Evolutionary conservation across 1,140 invertebrate genomes (phyloP).

Genomic region (Drosophila rhopaloa): DNA sequence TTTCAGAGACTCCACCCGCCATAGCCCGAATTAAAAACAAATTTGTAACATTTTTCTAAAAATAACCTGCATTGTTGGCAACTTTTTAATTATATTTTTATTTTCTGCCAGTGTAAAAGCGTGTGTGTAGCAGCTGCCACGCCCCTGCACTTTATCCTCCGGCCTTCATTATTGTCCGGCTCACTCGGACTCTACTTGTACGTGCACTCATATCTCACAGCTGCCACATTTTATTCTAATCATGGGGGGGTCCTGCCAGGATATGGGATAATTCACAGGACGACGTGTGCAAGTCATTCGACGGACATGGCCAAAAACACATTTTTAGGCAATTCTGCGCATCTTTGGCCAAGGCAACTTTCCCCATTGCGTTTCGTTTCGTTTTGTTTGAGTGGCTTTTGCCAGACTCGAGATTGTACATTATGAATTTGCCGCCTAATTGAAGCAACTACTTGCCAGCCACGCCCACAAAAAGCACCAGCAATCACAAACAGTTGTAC

Average conservation of each 20-base stretch:
- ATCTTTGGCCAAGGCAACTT: constrained; percentile 25
- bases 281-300: constrained; percentile 22
- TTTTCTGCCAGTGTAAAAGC: constrained; percentile 1
- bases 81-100: no score
- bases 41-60: no score
- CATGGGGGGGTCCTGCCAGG: constrained; percentile 5
- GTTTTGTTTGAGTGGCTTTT: constrained; percentile 11
- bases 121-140: constrained; percentile 18
- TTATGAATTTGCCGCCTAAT: constrained; percentile 21
- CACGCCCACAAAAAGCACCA: neutral
- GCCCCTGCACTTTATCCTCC: constrained; percentile 20
- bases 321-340: constrained; percentile 20
- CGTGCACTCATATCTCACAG: constrained; percentile 71
- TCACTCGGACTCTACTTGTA: constrained; percentile 20
- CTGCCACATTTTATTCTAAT: constrained; percentile 64
- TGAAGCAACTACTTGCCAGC: constrained; percentile 3
- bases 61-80: no score
- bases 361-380: constrained; percentile 27
- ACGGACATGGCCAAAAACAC: constrained; percentile 8
- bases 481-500: neutral
- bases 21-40: no score
- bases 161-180: constrained; percentile 55
- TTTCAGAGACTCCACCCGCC: no score
- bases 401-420: neutral
- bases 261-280: constrained; percentile 15